Percentiles rank a stretch among this genome's conserved stretches.
phyloP scores from a whole-genome alignment of 2,888 invertebrate species.

The Candidula unifasciata region DNA sequence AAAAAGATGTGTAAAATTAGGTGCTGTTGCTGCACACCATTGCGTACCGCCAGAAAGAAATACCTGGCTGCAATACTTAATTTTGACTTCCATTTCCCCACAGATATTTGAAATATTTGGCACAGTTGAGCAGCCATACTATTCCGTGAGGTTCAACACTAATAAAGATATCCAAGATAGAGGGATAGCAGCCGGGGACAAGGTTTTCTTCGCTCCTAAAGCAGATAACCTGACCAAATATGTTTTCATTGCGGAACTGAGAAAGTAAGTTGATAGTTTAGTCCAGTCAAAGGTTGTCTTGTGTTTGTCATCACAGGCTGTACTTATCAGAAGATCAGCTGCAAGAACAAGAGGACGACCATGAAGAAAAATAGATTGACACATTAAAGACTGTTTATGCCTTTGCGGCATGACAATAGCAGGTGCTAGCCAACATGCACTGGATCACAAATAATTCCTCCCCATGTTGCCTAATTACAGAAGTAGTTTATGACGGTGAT shows the following conservation, averaged over 20 bases:
- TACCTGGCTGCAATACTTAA: slow-evolving; percentile 1
- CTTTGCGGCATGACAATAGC: no score
- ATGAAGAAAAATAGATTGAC: no score
- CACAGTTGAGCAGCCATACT: slow-evolving; percentile 89
- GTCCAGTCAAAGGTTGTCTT: neutral
- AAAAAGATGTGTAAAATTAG: no score
- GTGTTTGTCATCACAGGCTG: neutral
- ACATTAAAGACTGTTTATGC: no score
- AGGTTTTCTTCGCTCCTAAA: slow-evolving; percentile 90
- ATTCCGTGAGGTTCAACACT: slow-evolving; percentile 93
- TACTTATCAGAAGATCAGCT: neutral
- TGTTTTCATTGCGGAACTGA: slow-evolving; percentile 75
- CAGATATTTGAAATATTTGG: slow-evolving; percentile 94
- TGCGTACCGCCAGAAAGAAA: no score
- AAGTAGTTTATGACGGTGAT: no score
- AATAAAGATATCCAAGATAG: slow-evolving; percentile 85
- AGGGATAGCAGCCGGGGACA: slow-evolving; percentile 84
- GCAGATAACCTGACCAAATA: slow-evolving; percentile 82
- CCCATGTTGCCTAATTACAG: no score
- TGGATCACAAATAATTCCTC: no score
- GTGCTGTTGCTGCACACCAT: no score
- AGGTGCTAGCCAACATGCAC: no score
- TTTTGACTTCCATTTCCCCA: neutral
- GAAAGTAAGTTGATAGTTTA: slow-evolving; percentile 80
- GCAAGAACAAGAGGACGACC: no score